Conservation (phyloP, 2,797 vertebrate genomes). For the Artibeus jamaicensis region DNA sequence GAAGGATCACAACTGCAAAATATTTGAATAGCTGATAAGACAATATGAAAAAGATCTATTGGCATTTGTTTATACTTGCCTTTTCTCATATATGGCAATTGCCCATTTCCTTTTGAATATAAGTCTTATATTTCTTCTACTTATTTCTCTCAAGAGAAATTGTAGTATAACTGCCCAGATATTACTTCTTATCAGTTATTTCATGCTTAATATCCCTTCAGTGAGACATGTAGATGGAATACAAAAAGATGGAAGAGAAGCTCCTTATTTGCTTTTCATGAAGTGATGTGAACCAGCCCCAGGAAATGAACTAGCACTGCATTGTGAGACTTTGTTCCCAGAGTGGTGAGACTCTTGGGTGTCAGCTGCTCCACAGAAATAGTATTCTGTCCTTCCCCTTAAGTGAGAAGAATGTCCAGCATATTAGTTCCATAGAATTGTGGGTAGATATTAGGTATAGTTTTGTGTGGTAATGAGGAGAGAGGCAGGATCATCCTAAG, state of each 20-base stretch:
- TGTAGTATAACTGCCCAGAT: not conserved
- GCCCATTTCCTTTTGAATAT: slow-evolving; percentile 19
- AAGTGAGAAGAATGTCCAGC: not conserved
- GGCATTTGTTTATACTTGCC: not conserved
- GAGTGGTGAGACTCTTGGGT: not conserved
- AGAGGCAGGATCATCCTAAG: not conserved
- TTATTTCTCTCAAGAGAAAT: not conserved
- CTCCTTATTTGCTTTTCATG: not conserved
- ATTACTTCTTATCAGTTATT: not conserved
- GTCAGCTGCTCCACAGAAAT: not conserved
- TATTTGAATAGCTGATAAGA: not conserved
- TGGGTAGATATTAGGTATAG: not conserved
- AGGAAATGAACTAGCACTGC: not conserved
- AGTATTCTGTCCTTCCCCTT: not conserved
- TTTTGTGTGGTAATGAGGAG: not conserved
- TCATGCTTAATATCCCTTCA: not conserved
- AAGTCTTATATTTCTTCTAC: not conserved
- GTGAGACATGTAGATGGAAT: not conserved
- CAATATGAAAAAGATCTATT: not conserved
- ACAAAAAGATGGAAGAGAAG: not conserved
- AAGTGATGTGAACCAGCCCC: not conserved
- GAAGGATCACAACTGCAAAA: not conserved
- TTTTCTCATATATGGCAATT: not conserved
- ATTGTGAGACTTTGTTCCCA: not conserved
- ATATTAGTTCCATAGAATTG: not conserved